phyloP scores from a whole-genome alignment of 1,140 invertebrate genomes.

The Drosophila arawakana region DNA sequence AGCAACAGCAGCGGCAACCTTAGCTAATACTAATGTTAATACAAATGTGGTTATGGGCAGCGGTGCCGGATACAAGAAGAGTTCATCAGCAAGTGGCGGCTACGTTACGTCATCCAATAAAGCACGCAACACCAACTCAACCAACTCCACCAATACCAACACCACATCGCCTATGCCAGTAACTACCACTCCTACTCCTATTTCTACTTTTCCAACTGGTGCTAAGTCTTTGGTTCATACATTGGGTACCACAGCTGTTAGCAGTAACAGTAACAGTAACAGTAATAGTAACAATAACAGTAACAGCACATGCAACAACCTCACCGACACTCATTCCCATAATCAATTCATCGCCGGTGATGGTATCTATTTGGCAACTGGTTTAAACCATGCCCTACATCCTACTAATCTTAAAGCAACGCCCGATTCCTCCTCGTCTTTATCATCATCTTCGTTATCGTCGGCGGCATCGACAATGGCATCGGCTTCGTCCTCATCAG shows the following conservation, averaged over 20 bases:
- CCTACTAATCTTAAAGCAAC: conserved; percentile 63
- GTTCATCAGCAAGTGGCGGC: conserved; percentile 36
- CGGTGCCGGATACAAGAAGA: conserved; percentile 27
- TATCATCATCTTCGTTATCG: conserved; percentile 37
- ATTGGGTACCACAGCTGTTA: conserved; percentile 44
- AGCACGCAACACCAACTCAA: conserved; percentile 28
- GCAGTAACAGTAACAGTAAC: conserved; percentile 23
- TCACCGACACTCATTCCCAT: conserved; percentile 40
- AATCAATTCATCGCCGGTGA: conserved; percentile 63
- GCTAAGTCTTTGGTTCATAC: conserved; percentile 63
- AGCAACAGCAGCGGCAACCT: conserved; percentile 22
- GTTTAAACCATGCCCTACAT: conserved; percentile 54
- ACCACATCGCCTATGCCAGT: conserved; percentile 72
- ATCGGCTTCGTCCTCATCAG: conserved; percentile 47
- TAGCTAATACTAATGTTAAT: conserved; percentile 71
- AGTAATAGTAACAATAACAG: conserved; percentile 19
- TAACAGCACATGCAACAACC: conserved; percentile 48
- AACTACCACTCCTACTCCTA: conserved; percentile 83
- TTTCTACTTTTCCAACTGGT: conserved; percentile 69
- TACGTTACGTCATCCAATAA: conserved; percentile 53
- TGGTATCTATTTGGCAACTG: conserved; percentile 58
- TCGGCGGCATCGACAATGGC: conserved; percentile 38
- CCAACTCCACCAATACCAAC: conserved; percentile 42
- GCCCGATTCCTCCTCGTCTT: conserved; percentile 48
- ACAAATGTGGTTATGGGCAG: conserved; percentile 74